Evolutionary conservation across 1,140 invertebrate genomes (phyloP), one percentile per base, ranked within the genome.

Genomic region (Contarinia nasturtii): DNA sequence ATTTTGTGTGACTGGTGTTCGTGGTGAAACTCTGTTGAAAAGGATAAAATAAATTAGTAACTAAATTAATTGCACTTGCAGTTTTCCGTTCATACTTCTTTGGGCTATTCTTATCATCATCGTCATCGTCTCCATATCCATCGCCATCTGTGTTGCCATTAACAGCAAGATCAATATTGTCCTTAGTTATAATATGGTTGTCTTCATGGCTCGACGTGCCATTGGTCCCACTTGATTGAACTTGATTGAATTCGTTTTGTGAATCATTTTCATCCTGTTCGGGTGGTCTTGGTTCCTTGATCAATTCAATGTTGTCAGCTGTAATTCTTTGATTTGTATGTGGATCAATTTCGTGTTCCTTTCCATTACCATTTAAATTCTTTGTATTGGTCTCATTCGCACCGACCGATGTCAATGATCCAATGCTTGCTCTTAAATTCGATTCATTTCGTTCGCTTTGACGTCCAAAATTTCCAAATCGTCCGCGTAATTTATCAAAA

Each of bases 1-100:
- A 61, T 90, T 90, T 59, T 87, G 76, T 2, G 87, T 84, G 1
- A 92, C 85, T 2, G 84, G 81, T 18, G 84, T 88, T 40, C 86
- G 69, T 17, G 79, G 73, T 20, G 73, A 73, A 49, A 77, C 64
- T 60, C 78, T 80, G n/a, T n/a, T n/a, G n/a, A 19, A 53, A 53
- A 42, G 33, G 38, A 45, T 49, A 52, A 33, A 49, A 42, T 17
- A 33, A 40, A 40, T 22, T 27, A 27, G 19, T 36, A 34, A 36
- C 51, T 19, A 12, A 44, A 44, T 40, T 40, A 7, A 11, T 5
- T 40, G 7, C 7, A 11, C 7, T 40, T 40, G 15, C 8, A 40
- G 15, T 40, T 7, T 11, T 11, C 38, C 8, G 7, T 48, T 52
- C 38, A 48, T 50, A 70, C 67, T 67, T 70, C 51, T 61, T 63